These are phyloP conservation scores for Acanthopagrus latus DNA, from an alignment of 2,797 vertebrate genomes.

Conservation along the genomic window DNA sequence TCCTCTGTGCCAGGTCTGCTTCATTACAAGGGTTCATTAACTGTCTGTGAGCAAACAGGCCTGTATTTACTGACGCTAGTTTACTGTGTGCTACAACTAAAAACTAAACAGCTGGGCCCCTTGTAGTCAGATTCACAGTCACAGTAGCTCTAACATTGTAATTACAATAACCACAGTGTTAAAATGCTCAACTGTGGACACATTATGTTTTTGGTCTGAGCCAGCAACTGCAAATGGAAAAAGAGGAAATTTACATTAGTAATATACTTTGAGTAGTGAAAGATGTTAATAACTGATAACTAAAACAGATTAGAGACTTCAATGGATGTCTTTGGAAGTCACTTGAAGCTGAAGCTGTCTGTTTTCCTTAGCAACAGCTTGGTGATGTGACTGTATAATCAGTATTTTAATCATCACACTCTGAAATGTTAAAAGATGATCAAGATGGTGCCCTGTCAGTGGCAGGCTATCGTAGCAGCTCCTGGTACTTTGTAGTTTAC, in stretches of 20 bases:
- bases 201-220: background rate
- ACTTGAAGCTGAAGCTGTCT: background rate
- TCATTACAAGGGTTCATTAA: slow-evolving; percentile 42
- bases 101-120: slow-evolving; percentile 18
- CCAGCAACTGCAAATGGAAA: background rate
- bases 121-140: slow-evolving; percentile 28
- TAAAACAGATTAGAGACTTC: background rate
- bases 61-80: slow-evolving; percentile 55
- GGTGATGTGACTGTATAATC: no score
- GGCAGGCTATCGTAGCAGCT: no score
- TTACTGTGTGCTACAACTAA: slow-evolving; percentile 42
- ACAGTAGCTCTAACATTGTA: slow-evolving; percentile 23
- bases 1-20: background rate
- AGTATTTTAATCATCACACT: background rate
- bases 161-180: slow-evolving; percentile 33
- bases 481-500: no score
- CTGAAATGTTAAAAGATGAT: no score
- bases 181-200: slow-evolving; percentile 1
- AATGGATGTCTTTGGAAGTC: background rate
- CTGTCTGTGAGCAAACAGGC: slow-evolving; percentile 40
- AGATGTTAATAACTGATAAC: background rate
- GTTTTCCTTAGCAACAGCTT: background rate
- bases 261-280: background rate
- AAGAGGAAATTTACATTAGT: background rate
- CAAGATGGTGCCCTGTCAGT: no score